Conservation (phyloP, 2,113 vertebrate genomes). For the Aldabrachelys gigantea region DNA sequence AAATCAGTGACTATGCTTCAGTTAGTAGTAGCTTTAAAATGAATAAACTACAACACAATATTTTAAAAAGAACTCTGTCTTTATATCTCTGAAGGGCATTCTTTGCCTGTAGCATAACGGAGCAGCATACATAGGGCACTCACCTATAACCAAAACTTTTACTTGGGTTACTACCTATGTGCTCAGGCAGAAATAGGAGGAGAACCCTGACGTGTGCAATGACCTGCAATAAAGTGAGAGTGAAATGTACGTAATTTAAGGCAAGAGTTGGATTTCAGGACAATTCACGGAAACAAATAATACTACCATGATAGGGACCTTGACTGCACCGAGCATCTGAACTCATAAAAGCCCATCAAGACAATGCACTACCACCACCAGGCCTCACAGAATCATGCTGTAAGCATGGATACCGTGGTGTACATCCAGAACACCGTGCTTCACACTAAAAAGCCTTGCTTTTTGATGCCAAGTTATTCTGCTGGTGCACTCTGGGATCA, state of each 20-base stretch:
- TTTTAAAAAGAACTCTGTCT: background rate
- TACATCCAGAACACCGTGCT: background rate
- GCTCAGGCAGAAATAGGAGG: background rate
- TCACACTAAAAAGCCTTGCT: background rate
- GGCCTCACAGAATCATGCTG: fast-evolving
- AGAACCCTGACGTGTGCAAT: background rate
- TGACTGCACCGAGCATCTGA: background rate
- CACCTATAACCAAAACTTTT: background rate
- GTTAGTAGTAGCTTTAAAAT: background rate
- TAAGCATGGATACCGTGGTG: fast-evolving
- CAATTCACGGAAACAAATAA: background rate
- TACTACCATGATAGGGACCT: fast-evolving
- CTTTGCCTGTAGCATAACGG: background rate
- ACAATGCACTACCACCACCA: background rate
- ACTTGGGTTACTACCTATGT: background rate
- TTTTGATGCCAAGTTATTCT: background rate
- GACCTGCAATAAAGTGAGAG: background rate
- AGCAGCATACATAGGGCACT: background rate
- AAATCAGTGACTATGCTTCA: background rate
- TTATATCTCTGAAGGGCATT: background rate
- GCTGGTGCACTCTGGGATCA: background rate
- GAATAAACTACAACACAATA: background rate
- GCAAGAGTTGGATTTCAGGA: fast-evolving
- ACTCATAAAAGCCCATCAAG: fast-evolving
- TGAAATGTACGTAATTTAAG: fast-evolving